Evolutionary conservation across 2,888 invertebrate species (phyloP).

Genomic region (Cephus pulcher): DNA sequence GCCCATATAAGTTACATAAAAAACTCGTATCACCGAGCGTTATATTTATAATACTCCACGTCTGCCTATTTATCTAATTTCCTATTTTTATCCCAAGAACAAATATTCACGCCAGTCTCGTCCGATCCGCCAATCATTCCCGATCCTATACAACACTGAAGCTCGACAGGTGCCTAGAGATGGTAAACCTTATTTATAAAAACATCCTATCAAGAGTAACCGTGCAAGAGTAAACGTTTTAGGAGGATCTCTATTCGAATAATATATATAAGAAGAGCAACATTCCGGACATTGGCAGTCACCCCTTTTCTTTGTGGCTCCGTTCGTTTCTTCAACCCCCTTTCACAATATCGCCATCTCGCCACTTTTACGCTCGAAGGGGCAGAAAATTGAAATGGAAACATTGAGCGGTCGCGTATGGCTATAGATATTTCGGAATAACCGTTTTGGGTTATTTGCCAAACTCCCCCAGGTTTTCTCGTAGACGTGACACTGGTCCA

Average conservation of each 20-base stretch:
- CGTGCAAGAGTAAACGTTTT: neutral
- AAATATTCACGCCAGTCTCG: neutral
- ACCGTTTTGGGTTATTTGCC: conserved; percentile 53
- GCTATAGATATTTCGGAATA: conserved; percentile 58
- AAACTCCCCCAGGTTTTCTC: conserved; percentile 3
- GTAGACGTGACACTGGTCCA: conserved; percentile 9
- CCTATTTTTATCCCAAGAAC: neutral
- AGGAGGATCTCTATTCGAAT: neutral
- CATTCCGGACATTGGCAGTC: conserved; percentile 3
- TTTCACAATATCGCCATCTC: conserved; percentile 47
- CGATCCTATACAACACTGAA: neutral
- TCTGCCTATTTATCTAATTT: neutral
- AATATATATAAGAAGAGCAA: neutral
- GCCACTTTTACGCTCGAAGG: conserved; percentile 60
- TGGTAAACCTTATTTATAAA: neutral
- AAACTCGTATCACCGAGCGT: neutral
- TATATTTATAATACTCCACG: neutral
- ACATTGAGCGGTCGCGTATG: conserved; percentile 52
- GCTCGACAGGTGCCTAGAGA: neutral
- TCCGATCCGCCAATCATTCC: neutral
- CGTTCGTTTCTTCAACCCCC: conserved; percentile 26
- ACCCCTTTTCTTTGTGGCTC: neutral
- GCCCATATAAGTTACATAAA: neutral
- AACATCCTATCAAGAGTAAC: neutral
- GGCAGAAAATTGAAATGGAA: conserved; percentile 63